A percentile compares a stretch with the other conserved stretches of the same genome.
Evolutionary conservation across 2,888 invertebrate genomes (phyloP).

Genomic region (Muscina levida): DNA sequence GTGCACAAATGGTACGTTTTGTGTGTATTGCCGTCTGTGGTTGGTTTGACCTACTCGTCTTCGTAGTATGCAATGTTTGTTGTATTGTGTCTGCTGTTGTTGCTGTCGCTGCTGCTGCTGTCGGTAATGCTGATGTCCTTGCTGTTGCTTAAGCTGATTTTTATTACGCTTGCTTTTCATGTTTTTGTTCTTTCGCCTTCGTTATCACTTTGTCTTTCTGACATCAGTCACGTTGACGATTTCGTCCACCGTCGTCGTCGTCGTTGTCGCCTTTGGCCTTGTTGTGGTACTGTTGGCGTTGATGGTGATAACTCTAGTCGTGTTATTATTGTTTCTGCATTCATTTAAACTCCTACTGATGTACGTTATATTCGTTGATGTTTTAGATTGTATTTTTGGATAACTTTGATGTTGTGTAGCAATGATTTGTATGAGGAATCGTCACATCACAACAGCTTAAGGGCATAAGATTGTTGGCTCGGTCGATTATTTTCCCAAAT

Average conservation of each 20-base stretch:
- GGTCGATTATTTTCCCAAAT: too few relatives aligned
- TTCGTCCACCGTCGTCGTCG: conserved; percentile 45
- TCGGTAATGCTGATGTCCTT: conserved; percentile 39
- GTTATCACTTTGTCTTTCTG: conserved; percentile 52
- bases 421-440: too few relatives aligned
- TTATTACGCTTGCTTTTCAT: conserved; percentile 62
- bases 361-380: too few relatives aligned
- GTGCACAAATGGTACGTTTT: conserved; percentile 3
- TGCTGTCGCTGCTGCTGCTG: conserved; percentile 31
- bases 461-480: too few relatives aligned
- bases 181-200: conserved; percentile 50
- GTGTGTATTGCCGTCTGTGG: background rate
- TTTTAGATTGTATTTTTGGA: too few relatives aligned
- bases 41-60: conserved; percentile 10
- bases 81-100: conserved; percentile 12
- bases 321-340: background rate
- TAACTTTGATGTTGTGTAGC: too few relatives aligned
- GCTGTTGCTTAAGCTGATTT: conserved; percentile 52
- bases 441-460: too few relatives aligned
- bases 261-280: conserved; percentile 37
- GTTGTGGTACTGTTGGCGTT: conserved; percentile 33
- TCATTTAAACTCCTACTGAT: too few relatives aligned
- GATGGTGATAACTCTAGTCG: conserved; percentile 12
- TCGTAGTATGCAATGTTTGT: background rate
- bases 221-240: conserved; percentile 61